A percentile compares a stretch with the other conserved stretches of the same genome.
Evolutionary conservation across 2,113 vertebrate genomes (phyloP).

Genomic region (Rhabdomys dilectus): DNA sequence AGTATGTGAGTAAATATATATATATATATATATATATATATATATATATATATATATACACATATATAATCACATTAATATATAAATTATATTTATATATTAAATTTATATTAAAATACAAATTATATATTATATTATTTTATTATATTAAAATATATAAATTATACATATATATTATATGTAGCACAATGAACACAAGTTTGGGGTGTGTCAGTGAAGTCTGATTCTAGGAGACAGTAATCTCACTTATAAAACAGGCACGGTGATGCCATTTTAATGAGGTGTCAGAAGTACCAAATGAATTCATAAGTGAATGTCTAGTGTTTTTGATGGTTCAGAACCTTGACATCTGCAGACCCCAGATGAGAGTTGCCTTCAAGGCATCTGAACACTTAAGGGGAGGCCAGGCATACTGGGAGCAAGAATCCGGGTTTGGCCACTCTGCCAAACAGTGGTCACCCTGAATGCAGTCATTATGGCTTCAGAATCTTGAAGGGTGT

Average conservation of each 20-base stretch:
- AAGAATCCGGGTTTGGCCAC: not conserved
- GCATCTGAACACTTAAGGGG: not conserved
- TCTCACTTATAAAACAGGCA: not conserved
- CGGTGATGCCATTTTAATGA: not conserved
- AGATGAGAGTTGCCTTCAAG: not conserved
- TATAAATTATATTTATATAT: no score
- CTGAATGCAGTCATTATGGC: no score
- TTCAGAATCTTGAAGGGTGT: not conserved
- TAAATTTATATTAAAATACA: no score
- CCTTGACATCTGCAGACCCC: not conserved
- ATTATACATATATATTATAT: no score
- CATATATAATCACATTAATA: no score
- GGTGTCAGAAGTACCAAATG: not conserved
- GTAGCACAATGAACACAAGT: not conserved
- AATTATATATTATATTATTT: no score
- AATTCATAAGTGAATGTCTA: not conserved
- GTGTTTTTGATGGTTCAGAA: not conserved
- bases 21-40: not conserved
- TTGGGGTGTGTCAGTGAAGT: not conserved
- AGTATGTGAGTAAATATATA: not conserved
- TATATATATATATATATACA: no score
- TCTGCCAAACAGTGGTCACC: not conserved
- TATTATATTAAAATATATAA: no score
- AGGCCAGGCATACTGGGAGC: not conserved
- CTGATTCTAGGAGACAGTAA: not conserved